Evolutionary conservation across 2,888 invertebrate species (phyloP).

Genomic region (Caenorhabditis imperialis): DNA sequence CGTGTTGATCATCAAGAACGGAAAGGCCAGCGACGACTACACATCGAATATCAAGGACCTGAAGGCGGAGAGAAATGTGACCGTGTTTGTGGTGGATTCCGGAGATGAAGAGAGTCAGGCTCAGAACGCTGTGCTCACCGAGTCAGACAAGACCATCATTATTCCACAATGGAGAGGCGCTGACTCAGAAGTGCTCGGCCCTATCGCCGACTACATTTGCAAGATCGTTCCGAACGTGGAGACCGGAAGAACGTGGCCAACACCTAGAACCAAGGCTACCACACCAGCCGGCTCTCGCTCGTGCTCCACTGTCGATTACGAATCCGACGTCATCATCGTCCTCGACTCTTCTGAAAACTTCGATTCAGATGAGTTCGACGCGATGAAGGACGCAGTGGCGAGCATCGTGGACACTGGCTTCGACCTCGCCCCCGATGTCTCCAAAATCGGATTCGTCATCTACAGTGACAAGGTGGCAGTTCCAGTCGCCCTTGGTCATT

Average conservation of each 20-base stretch:
- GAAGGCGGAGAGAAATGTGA: slow-evolving; percentile 64
- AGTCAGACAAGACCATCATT: slow-evolving; percentile 57
- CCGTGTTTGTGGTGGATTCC: slow-evolving; percentile 74
- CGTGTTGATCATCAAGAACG: slow-evolving; percentile 75
- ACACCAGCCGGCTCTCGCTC: slow-evolving; percentile 28
- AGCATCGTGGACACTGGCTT: slow-evolving; percentile 75
- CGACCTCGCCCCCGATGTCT: slow-evolving; percentile 76
- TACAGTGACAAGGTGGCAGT: slow-evolving; percentile 77
- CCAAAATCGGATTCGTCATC: slow-evolving; percentile 74
- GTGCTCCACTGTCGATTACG: slow-evolving; percentile 46
- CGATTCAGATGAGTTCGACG: slow-evolving; percentile 67
- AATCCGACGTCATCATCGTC: slow-evolving; percentile 74
- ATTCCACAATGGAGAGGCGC: slow-evolving; percentile 73
- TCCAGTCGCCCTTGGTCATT: slow-evolving; percentile 77
- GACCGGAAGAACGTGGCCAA: slow-evolving; percentile 55
- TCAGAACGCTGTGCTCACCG: slow-evolving; percentile 45
- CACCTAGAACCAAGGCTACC: slow-evolving; percentile 47
- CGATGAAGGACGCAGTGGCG: slow-evolving; percentile 73
- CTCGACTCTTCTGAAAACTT: slow-evolving; percentile 77
- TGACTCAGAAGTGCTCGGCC: slow-evolving; percentile 70
- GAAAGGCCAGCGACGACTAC: slow-evolving; percentile 70
- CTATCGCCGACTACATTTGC: slow-evolving; percentile 74
- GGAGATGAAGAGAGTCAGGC: slow-evolving; percentile 59
- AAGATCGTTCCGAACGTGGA: slow-evolving; percentile 59
- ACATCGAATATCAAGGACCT: slow-evolving; percentile 58